Base-by-base conservation (phyloP, 2,797 vertebrate genomes). In the Chelon labrosus region DNA sequence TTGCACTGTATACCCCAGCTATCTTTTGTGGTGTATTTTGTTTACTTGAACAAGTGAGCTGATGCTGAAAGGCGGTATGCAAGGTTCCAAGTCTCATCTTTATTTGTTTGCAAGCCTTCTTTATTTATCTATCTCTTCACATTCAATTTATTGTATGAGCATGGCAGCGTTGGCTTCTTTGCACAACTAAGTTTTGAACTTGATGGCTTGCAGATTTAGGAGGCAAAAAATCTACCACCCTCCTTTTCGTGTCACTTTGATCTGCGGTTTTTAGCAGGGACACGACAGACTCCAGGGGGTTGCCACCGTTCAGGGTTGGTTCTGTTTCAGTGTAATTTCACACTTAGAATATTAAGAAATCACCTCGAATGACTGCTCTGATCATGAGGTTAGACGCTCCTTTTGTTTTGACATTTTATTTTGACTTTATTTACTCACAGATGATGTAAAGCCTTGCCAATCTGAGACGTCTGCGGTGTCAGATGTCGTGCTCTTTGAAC, bases 21-120 rank as follows among this genome's bases (percentile, higher is more conserved):
- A 77, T 79, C 75, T 85, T 77, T 77, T 69, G 64, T 61, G 62
- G 69, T 78, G 77, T 69, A 41, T 87, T 89, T 83, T 89, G 76
- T 89, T 86, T 83, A 73, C 79, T 82, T 51, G 70, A 82, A 85
- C 74, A 75, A 76, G 79, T 65, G 70, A 77, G 66, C 72, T 69
- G 70, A 79, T 67, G 65, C 77, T 84, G 35, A 81, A 84, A 83
- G 59, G 58, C 67, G 41, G 62, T 38, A 60, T 63, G 59, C 58
- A 74, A 69, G 41, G 65, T 77, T 85, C n/a, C 44, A 71, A 50
- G 57, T 63, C 63, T 73, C 69, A 49, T 78, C 64, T 79, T 72
- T 78, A 62, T 83, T 84, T 77, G 56, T 81, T 74, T 73, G 27
- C 25, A 9, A 65, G 61, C 56, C 44, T 42, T 60, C 70, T 65